Evolutionary conservation across 2,797 vertebrate genomes (phyloP).

Genomic region (Betta splendens): DNA sequence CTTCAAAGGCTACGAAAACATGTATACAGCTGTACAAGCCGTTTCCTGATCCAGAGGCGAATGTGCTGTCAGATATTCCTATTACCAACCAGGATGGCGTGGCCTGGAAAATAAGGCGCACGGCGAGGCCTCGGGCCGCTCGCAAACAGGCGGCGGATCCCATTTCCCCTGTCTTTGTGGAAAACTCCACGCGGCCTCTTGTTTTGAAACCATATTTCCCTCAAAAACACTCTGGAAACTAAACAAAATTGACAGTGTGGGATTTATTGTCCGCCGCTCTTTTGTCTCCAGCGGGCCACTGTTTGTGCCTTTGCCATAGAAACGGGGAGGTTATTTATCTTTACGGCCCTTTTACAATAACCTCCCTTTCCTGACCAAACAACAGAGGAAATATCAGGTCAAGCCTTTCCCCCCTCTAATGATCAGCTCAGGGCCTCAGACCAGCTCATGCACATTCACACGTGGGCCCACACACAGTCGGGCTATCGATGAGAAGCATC

Average conservation of each 20-base stretch:
- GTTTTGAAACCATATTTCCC: constrained; percentile 84
- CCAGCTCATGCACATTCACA: constrained; percentile 63
- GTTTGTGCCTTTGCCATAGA: constrained; percentile 88
- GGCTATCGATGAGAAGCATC: constrained; percentile 54
- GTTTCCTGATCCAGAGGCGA: constrained; percentile 81
- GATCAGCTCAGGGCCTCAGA: constrained; percentile 78
- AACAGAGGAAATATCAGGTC: constrained; percentile 87
- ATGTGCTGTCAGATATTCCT: constrained; percentile 79
- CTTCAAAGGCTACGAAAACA: constrained; percentile 79
- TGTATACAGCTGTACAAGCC: constrained; percentile 79
- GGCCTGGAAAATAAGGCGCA: constrained; percentile 78
- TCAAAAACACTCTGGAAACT: constrained; percentile 84
- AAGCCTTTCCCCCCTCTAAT: constrained; percentile 80
- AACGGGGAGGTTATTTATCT: constrained; percentile 87
- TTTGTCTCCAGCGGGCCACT: constrained; percentile 77
- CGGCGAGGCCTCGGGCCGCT: constrained; percentile 67
- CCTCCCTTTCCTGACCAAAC: constrained; percentile 87
- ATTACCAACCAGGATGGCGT: constrained; percentile 74
- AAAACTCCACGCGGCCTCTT: constrained; percentile 80
- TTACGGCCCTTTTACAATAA: constrained; percentile 82
- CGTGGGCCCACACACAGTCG: constrained; percentile 16
- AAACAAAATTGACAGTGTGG: constrained; percentile 88
- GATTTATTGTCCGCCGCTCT: constrained; percentile 85
- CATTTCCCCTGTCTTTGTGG: constrained; percentile 82
- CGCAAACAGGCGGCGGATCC: constrained; percentile 74